Base-by-base conservation (phyloP, 2,797 vertebrate genomes). In the Selene dorsalis region DNA sequence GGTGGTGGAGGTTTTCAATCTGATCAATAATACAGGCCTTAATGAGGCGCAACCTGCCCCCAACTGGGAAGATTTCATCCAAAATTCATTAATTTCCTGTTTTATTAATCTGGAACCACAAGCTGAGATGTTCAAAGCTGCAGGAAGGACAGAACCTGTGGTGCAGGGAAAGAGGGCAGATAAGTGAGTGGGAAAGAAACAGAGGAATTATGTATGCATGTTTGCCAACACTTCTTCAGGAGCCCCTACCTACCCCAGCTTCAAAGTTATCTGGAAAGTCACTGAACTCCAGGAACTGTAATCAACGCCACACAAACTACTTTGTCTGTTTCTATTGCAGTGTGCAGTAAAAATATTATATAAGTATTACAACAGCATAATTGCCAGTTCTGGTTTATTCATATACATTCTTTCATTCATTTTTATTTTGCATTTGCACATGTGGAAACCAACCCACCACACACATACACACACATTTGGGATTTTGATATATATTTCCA, bases 1-100 rank as follows among this genome's bases (percentile, higher is more conserved):
- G 90, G 85, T 88, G 90, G 83, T 52, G 61, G 72, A 88, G 91
- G 88, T 93, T 92, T 93, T 90, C 84, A 92, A 84, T 91, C 88
- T 92, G 91, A 95, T 95, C 94, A 95, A 95, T 95, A 95, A 95
- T 95, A 94, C 86, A 95, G 89, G 77, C 87, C 74, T 85, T 95
- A 95, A 95, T 94, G 92, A 94, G 92, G 88, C 83, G 52, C 90
- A 84, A 87, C 82, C 82, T 85, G 75, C 87, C 91, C 92, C 93
- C 93, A 87, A 81, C 92, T 91, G 94, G 78, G 94, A 90, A 68
- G 86, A 93, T 93, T 94, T 93, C 93, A 95, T 95, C 87, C 91
- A 94, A 95, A 94, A 95, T 95, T 93, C 81, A 95, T 96, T 95
- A 88, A 93, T 94, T 94, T 91, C 92, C 91, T 95, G 93, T 95